Base-by-base conservation (phyloP, 2,113 vertebrate species). In the Gasterosteus aculeatus region DNA sequence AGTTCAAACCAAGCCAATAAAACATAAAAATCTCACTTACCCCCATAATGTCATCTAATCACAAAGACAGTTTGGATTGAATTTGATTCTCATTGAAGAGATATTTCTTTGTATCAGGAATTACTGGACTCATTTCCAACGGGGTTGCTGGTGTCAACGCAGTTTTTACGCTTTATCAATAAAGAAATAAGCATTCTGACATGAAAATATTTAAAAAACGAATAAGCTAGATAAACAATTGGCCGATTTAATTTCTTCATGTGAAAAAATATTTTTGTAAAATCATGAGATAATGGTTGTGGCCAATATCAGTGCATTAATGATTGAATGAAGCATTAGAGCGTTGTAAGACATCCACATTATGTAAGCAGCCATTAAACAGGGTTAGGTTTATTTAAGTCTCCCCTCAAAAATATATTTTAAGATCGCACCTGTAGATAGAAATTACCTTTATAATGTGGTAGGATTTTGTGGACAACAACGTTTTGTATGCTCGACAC, bases 1-100 rank as follows among this genome's bases (percentile, higher is more conserved):
- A 74, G 53, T 75, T 80, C 58, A 76, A 49, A 14, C 31, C 69
- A 85, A 65, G 72, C 9, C n/a, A 81, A 75, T 7, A 38, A 38
- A 38, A 38, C 35, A 78, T 68, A 46, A 61, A 73, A 62, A 44
- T 46, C 7, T 62, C 22, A 14, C 46, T n/a, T 54, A 26, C 11
- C 16, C 31, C 15, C 22, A 22, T 26, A 12, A 22, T 63, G 29
- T 2, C 41, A 53, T 74, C 39, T 1, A 18, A 3, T 1, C 19
- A 22, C 38, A 2, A 14, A 29, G 10, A 26, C 42, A 5, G 3
- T 33, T 38, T 38, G 15, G 19, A 9, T 67, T 82, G 44, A 5
- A n/a, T 76, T 61, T 59, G 3, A 39, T 26, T 26, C 22, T 26
- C 22, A 26, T 26, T 63, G 16, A 53, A 65, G 10, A 61, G 10